phyloP scores from a whole-genome alignment of 2,888 invertebrate species.

The Exephanes ischioxanthus region DNA sequence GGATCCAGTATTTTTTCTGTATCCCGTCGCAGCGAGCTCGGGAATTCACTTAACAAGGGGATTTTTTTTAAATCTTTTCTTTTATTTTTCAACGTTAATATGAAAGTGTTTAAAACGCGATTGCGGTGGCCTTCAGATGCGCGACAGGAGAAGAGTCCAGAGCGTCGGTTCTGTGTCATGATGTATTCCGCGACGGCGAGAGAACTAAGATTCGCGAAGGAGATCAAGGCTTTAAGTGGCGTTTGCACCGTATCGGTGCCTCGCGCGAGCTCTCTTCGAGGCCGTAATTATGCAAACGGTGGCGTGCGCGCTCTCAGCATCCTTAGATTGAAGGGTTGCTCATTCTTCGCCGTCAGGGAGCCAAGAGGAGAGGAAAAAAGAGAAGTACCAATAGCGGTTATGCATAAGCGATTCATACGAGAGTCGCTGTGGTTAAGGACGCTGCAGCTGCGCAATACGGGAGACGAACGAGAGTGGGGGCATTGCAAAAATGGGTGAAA shows the following conservation, averaged over 20 bases:
- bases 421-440: slow-evolving; percentile 33
- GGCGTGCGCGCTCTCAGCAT: slow-evolving; percentile 72
- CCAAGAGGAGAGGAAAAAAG: slow-evolving; percentile 21
- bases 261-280: slow-evolving; percentile 52
- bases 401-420: slow-evolving; percentile 36
- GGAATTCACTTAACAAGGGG: slow-evolving; percentile 30
- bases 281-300: slow-evolving; percentile 81
- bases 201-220: slow-evolving; percentile 49
- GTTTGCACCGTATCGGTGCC: slow-evolving; percentile 60
- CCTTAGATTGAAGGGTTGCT: slow-evolving; percentile 81
- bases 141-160: slow-evolving; percentile 46
- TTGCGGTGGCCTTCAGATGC: slow-evolving; percentile 1
- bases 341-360: slow-evolving; percentile 70
- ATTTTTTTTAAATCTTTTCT: not conserved
- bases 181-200: slow-evolving; percentile 27
- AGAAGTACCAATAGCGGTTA: not conserved
- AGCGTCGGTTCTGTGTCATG: slow-evolving; percentile 19
- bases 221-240: slow-evolving; percentile 64
- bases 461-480: slow-evolving; percentile 29
- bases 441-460: slow-evolving; percentile 56
- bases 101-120: slow-evolving; percentile 17
- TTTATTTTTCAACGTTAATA: slow-evolving; percentile 1
- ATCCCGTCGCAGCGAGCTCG: slow-evolving; percentile 1
- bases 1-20: slow-evolving; percentile 14
- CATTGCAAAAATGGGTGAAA: not conserved